These are phyloP conservation scores for Artibeus lituratus DNA, from an alignment of 2,797 vertebrate genomes.

Conservation along the genomic window DNA sequence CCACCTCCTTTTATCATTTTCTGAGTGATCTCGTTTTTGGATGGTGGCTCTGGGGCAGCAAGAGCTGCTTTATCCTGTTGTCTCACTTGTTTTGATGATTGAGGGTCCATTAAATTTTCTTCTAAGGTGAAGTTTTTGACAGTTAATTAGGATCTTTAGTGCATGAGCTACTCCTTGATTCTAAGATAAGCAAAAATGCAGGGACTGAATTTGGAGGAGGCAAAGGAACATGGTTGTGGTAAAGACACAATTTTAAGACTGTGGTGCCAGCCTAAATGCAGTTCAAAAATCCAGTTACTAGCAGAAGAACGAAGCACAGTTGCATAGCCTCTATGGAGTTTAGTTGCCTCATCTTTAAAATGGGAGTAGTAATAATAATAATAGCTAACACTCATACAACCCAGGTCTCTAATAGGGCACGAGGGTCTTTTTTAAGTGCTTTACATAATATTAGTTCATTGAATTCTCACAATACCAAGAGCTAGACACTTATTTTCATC, in stretches of 20 bases:
- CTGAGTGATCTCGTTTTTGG: not conserved
- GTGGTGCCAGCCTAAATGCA: not conserved
- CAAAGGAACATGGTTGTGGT: not conserved
- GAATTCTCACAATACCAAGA: not conserved
- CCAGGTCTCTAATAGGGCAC: not conserved
- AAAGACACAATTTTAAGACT: not conserved
- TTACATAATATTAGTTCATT: not conserved
- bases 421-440: not conserved
- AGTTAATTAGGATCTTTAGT: slow-evolving; percentile 14
- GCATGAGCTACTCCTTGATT: not conserved
- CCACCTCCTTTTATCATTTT: not conserved
- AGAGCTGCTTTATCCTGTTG: not conserved
- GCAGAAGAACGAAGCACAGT: not conserved
- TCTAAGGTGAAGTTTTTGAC: not conserved
- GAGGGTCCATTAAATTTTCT: not conserved
- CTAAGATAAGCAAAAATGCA: not conserved
- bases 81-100: not conserved
- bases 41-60: not conserved
- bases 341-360: slow-evolving; percentile 12
- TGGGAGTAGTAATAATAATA: not conserved
- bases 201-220: not conserved
- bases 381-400: not conserved
- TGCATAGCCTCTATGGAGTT: not conserved
- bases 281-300: not conserved
- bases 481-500: not conserved